Conservation (phyloP, 2,113 vertebrate species). For the Cardinalis cardinalis region DNA sequence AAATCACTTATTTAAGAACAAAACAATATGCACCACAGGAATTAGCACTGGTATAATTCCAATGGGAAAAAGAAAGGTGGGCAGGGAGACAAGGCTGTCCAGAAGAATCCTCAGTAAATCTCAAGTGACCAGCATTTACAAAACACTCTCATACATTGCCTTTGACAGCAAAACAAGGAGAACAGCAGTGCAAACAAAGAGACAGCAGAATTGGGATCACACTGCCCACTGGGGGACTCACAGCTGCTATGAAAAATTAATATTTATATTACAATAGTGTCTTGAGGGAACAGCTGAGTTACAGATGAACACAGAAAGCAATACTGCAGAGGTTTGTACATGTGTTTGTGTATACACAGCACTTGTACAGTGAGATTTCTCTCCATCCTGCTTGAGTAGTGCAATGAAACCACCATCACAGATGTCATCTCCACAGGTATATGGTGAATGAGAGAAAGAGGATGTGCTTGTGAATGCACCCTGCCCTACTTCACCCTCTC, state of each 20-base stretch:
- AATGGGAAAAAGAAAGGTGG: neutral
- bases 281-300: neutral
- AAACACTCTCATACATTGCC: neutral
- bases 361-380: neutral
- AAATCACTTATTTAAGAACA: slow-evolving; percentile 1
- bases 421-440: neutral
- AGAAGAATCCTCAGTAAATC: neutral
- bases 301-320: neutral
- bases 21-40: neutral
- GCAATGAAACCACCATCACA: neutral
- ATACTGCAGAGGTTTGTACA: neutral
- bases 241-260: slow-evolving; percentile 16
- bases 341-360: neutral
- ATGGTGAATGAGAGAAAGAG: neutral
- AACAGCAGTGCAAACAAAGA: neutral
- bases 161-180: neutral
- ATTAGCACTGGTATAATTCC: neutral
- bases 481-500: neutral
- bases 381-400: neutral
- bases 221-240: neutral
- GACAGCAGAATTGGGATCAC: neutral
- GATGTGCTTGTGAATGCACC: neutral
- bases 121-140: neutral
- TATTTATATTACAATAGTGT: neutral
- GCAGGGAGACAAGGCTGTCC: neutral